Evolutionary conservation across 1,140 invertebrate genomes (phyloP), one percentile per base, ranked within the genome.

Genomic region (Cotesia chilonis): DNA sequence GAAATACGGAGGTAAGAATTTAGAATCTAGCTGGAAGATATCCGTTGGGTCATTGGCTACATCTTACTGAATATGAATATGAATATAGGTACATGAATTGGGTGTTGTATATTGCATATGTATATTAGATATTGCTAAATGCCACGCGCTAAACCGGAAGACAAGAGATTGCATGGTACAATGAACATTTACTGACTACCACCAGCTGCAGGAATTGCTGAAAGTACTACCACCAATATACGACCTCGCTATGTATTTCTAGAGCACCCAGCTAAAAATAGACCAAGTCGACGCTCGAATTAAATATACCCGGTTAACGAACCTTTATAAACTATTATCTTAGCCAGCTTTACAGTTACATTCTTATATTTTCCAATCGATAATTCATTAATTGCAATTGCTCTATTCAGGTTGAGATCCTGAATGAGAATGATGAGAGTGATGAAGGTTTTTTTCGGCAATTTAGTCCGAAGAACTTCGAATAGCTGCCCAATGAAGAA

Each of bases 291-390:
- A 82, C 80, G 80, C 76, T 61, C 82, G 81, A 81, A 83, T 83
- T 83, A 85, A 83, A 83, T 80, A 85, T 82, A 83, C 77, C 59
- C 77, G 82, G 78, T 81, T 81, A 83, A 84, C 73, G 81, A 82
- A 82, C 82, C 36, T 79, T 36, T 72, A 76, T 79, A 63, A 72
- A 68, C 36, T 65, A 17, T 55, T 71, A 52, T 28, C 52, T 55
- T 47, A 55, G n/a, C 12, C 17, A 59, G 3, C n/a, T 14, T n/a
- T 55, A 6, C n/a, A 14, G 54, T 20, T 5, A 55, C 3, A 55
- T 14, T 14, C 28, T 28, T 28, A 28, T 20, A 55, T 14, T n/a
- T 55, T n/a, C 5, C 6, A 47, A 47, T 47, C 41, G 5, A 47
- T 47, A 47, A 1, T 47, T 47, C 41, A 10, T 47, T 47, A 47